Percentiles rank a stretch among this genome's conserved stretches.
phyloP scores from a whole-genome alignment of 2,888 invertebrate species.

The Pelosia muscerda region DNA sequence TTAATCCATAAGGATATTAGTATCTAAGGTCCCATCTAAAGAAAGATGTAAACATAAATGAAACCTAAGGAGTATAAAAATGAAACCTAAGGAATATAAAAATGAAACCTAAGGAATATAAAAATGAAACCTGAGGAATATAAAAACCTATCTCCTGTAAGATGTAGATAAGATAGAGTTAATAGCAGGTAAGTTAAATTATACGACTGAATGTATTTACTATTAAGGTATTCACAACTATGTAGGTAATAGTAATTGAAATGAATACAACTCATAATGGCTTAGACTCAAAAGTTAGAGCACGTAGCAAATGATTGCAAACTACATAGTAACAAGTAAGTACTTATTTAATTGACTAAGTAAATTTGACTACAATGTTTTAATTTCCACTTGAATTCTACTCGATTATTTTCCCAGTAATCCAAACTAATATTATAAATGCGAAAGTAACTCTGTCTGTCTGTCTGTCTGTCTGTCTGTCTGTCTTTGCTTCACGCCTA shows the following conservation, averaged over 20 bases:
- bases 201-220: neutral
- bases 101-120: too few relatives aligned
- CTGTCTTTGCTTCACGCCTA: too few relatives aligned
- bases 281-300: neutral
- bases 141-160: neutral
- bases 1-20: too few relatives aligned
- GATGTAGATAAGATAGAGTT: too few relatives aligned
- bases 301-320: conserved; percentile 1
- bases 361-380: conserved; percentile 4
- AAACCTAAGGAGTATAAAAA: too few relatives aligned
- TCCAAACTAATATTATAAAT: too few relatives aligned
- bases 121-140: neutral
- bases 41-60: too few relatives aligned
- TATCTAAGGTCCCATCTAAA: too few relatives aligned
- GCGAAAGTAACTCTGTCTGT: neutral
- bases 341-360: neutral
- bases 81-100: too few relatives aligned
- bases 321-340: neutral
- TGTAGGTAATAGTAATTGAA: neutral
- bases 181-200: neutral
- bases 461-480: too few relatives aligned
- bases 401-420: too few relatives aligned
- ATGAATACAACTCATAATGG: neutral
- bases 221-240: neutral
- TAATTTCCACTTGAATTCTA: neutral